Base-by-base conservation (phyloP, 2,888 invertebrate species). In the Lochmaea capreae region DNA sequence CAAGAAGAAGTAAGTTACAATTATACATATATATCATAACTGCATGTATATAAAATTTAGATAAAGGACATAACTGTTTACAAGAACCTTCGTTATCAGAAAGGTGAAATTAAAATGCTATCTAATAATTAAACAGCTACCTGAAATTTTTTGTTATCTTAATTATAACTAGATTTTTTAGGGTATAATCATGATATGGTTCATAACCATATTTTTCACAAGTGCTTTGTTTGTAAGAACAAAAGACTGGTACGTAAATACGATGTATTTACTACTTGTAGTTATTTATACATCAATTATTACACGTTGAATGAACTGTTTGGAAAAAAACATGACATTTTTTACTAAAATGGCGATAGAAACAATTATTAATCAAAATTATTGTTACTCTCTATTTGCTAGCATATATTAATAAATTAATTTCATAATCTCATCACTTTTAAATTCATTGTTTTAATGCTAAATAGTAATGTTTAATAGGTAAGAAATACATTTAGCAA, bases 1-100 rank as follows among this genome's bases (percentile, higher is more conserved):
- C 95, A 94, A 87, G 96, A 96, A 89, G 96, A 96, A 93, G 96
- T 94, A 89, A 91, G 92, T 89, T 74, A 86, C 87, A 86, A 86
- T 65, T 62, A 33, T 39, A n/a, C 6, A n/a, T 42, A 11, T 42
- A 39, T 42, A 16, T 33, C 39, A 61, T 14, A 33, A 3, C 16
- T 43, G 43, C 62, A 42, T 16, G 14, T 61, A 10, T 63, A 9
- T 43, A 16, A 43, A 39, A 16, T 18, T 39, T 39, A 63, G 16
- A 43, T 43, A 2, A 39, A 59, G 26, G 16, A 59, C 26, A 59
- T 59, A 43, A 26, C 62, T 63, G 62, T 63, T 63, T 63, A 63
- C 62, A 63, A 18, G 43, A 26, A 16, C 10, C 18, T 43, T 42
- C 43, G 18, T 63, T 43, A 63, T 63, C 43, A 63, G 11, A 63